Base-by-base conservation (phyloP, 2,888 invertebrate genomes). In the Papilio gigon region DNA sequence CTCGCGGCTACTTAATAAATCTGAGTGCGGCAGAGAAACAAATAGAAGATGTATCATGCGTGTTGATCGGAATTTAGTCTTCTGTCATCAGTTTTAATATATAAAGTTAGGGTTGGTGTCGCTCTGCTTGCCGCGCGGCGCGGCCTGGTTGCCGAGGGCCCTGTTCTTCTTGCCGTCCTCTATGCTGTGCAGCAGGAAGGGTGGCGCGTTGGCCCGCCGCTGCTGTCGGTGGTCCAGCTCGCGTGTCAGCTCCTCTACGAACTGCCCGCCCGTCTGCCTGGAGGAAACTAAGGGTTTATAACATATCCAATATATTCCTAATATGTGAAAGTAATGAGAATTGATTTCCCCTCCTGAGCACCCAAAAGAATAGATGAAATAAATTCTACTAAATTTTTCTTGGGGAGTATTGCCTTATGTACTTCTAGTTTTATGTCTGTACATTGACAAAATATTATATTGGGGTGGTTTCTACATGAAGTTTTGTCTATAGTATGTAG, bases 241-340 rank as follows among this genome's bases (percentile, higher is more conserved):
- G 1, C 84, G 80, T 0, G 85, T 77, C 65, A 90, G 78, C 66
- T 90, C 90, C 60, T 90, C 89, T 87, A 88, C 86, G 79, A 89
- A 86, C 84, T 88, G 85, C 89, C 90, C 90, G 77, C 89, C 89
- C 84, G 89, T 85, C 88, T 89, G 90, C 84, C 90, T 89, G 85
- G 80, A 89, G 75, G 73, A 89, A 85, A 75, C 80, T 27, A 27
- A n/a, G n/a, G 53, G 64, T 69, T 69, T 70, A 44, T 69, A 66
- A 63, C 44, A 60, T 30, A 30, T 25, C 27, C 30, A 35, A 11
- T 2, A 50, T 11, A 25, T 2, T 50, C 53, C 9, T 40, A n/a
- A 40, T 4, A n/a, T 40, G n/a, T 12, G 8, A 58, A 33, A 2
- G 8, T 25, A n/a, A n/a, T n/a, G n/a, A n/a, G n/a, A n/a, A n/a